Conservation (phyloP, 2,113 vertebrate species). For the Himantopus leucocephalus region DNA sequence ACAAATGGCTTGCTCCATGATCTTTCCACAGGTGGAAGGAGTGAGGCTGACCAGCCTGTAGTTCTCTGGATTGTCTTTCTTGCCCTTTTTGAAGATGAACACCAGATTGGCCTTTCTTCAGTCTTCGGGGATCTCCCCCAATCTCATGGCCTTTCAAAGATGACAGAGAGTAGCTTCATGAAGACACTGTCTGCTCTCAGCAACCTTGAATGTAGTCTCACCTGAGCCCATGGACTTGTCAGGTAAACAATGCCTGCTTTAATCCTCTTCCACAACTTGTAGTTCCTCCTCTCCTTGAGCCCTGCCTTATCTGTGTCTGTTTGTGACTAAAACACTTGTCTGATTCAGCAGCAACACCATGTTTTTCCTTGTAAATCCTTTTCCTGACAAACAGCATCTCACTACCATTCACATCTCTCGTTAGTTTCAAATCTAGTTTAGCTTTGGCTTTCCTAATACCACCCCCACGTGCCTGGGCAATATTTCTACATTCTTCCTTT, state of each 20-base stretch:
- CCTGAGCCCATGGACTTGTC: not conserved
- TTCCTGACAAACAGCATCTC: not conserved
- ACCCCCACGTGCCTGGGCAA: not conserved
- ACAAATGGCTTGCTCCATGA: not conserved
- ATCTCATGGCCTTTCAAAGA: not conserved
- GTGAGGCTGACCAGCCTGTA: not conserved
- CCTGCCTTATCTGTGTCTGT: not conserved
- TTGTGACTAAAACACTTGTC: not conserved
- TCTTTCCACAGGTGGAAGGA: not conserved
- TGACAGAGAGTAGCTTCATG: not conserved
- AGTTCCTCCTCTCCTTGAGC: not conserved
- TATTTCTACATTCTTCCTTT: not conserved
- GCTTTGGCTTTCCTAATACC: not conserved
- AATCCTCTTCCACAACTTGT: not conserved
- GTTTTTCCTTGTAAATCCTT: not conserved
- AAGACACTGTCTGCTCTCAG: not conserved
- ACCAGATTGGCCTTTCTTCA: not conserved
- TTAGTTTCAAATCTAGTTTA: not conserved
- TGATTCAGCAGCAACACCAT: accelerated
- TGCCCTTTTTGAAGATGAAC: not conserved
- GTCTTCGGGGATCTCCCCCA: not conserved
- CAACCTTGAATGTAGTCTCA: not conserved
- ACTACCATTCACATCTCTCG: accelerated
- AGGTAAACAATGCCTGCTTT: not conserved
- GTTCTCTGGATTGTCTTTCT: not conserved